Evolutionary conservation across 2,888 invertebrate genomes (phyloP), one percentile per base, ranked within the genome.

Genomic region (Acanthosepion pharaonis): DNA sequence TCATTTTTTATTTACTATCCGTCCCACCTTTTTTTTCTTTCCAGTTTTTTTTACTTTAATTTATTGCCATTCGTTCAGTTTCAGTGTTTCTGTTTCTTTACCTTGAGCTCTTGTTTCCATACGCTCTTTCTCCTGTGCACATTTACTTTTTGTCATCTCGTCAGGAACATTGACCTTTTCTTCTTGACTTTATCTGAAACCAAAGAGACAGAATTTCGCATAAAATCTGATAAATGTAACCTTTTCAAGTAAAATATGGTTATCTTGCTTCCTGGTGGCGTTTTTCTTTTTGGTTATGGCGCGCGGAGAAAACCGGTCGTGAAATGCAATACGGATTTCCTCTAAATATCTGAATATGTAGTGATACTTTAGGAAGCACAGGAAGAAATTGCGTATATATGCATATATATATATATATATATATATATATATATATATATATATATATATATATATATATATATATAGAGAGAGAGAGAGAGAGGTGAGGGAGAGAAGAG

Each of bases 321-420:
- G 78, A 78, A 78, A 78, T 78, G 78, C 78, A 78, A 78, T 78
- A 78, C 78, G 78, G n/a, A 78, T n/a, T 78, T 78, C 78, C 78
- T 78, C n/a, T 6, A 78, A 78, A 78, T 78, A 28, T 78, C n/a
- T 78, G n/a, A 78, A n/a, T 78, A 78, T 78, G n/a, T 11, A n/a
- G n/a, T 78, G n/a, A 78, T 78, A 78, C 78, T 78, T n/a, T 78
- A 28, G 78, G 78, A n/a, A 78, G 28, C n/a, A 78, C 5, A 25
- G 6, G 28, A 78, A 78, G n/a, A n/a, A 78, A 8, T 28, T 28
- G 23, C 25, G 20, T 20, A 18, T 20, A 18, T 55, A 64, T 23
- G 64, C 64, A 64, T 64, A 2, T 2, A 51, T 51, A 42, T 42
- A 42, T 42, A 42, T 42, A 42, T 42, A 42, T 42, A 42, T 42